Evolutionary conservation across 2,113 vertebrate genomes (phyloP).

Genomic region (Centrocercus urophasianus): DNA sequence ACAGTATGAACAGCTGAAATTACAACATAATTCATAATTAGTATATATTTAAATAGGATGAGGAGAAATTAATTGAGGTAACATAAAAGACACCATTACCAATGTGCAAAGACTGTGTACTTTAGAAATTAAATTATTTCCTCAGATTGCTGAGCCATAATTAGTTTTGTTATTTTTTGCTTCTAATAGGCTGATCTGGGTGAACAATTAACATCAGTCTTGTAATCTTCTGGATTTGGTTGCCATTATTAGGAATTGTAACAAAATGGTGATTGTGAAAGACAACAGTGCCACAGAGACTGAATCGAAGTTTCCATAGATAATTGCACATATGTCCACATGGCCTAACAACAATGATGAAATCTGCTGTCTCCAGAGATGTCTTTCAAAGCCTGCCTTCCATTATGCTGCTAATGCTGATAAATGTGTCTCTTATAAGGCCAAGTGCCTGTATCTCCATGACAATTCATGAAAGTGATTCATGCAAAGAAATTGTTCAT

Average conservation of each 20-base stretch:
- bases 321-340: conserved; percentile 28
- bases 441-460: conserved; percentile 36
- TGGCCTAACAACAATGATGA: background rate
- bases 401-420: conserved; percentile 41
- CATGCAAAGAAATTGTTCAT: conserved; percentile 39
- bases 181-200: background rate
- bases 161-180: background rate
- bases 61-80: background rate
- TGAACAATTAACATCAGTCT: background rate
- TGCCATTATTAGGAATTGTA: conserved; percentile 22
- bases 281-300: background rate
- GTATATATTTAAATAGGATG: background rate
- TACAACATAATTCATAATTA: background rate
- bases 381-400: conserved; percentile 34
- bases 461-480: conserved; percentile 61
- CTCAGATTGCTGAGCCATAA: background rate
- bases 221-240: conserved; percentile 27
- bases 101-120: background rate
- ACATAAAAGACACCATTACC: background rate
- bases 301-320: background rate
- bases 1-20: background rate
- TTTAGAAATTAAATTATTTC: background rate
- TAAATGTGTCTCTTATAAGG: conserved; percentile 10
- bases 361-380: conserved; percentile 43
- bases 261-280: conserved; percentile 1